Evolutionary conservation across 2,888 invertebrate genomes (phyloP).

Genomic region (Dorcus parallelipipedus): DNA sequence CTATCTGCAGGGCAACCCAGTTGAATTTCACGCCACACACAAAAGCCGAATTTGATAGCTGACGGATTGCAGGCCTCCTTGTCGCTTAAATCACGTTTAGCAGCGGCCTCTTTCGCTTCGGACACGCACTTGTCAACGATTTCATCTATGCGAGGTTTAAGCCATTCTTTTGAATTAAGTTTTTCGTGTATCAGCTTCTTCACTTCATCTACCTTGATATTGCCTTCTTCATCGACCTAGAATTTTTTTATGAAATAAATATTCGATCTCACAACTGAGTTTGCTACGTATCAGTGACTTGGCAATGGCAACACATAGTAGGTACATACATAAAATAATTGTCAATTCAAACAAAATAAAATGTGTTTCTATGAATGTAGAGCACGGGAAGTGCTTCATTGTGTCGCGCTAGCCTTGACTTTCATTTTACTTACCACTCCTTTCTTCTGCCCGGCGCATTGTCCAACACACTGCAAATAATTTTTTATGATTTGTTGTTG

Average conservation of each 20-base stretch:
- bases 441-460: slow-evolving; percentile 44
- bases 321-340: too few relatives aligned
- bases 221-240: slow-evolving; percentile 41
- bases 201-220: slow-evolving; percentile 37
- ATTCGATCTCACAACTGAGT: neutral
- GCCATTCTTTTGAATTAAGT: slow-evolving; percentile 38
- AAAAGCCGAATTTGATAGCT: slow-evolving; percentile 39
- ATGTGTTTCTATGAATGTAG: slow-evolving; percentile 5
- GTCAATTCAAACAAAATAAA: neutral
- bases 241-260: slow-evolving; percentile 9
- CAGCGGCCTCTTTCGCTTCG: slow-evolving; percentile 31
- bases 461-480: slow-evolving; percentile 42
- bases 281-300: too few relatives aligned
- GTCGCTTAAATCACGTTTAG: slow-evolving; percentile 32
- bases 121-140: slow-evolving; percentile 41
- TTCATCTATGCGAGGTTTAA: slow-evolving; percentile 36
- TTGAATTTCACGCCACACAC: slow-evolving; percentile 45
- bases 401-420: neutral
- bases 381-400: slow-evolving; percentile 23
- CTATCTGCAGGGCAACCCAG: slow-evolving; percentile 45
- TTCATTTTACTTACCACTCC: slow-evolving; percentile 39
- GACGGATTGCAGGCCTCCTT: slow-evolving; percentile 40
- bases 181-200: slow-evolving; percentile 33
- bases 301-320: too few relatives aligned
- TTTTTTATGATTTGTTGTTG: neutral